Evolutionary conservation across 2,797 vertebrate genomes (phyloP).

Genomic region (Ceryle rudis): DNA sequence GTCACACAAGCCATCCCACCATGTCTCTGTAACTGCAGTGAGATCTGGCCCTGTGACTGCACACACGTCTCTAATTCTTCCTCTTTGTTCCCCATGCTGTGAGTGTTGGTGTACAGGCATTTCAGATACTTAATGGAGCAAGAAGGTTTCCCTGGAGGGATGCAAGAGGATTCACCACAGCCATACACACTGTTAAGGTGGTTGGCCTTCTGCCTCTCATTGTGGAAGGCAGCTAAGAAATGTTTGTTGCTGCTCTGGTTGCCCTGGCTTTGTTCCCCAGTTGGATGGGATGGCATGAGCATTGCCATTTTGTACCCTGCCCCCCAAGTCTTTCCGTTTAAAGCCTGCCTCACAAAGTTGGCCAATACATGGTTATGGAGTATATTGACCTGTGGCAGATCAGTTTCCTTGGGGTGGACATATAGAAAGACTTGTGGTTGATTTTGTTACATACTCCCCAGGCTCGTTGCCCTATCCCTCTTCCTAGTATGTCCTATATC

Average conservation of each 20-base stretch:
- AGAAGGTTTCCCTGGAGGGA: neutral
- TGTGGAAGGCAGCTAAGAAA: neutral
- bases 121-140: neutral
- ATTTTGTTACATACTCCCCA: neutral
- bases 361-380: neutral
- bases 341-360: neutral
- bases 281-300: neutral
- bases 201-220: neutral
- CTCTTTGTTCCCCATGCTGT: neutral
- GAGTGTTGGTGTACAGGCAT: neutral
- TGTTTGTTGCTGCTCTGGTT: neutral
- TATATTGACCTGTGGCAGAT: neutral
- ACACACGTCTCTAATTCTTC: neutral
- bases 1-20: neutral
- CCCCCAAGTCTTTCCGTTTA: neutral
- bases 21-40: neutral
- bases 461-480: neutral
- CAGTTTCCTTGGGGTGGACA: neutral
- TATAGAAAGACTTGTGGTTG: neutral
- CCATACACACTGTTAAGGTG: neutral
- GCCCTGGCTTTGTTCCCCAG: neutral
- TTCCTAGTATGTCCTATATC: neutral
- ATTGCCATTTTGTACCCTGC: neutral
- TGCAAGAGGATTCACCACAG: neutral
- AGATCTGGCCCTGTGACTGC: neutral